Evolutionary conservation across 2,113 vertebrate species (phyloP).

Genomic region (Nyctereutes procyonoides): DNA sequence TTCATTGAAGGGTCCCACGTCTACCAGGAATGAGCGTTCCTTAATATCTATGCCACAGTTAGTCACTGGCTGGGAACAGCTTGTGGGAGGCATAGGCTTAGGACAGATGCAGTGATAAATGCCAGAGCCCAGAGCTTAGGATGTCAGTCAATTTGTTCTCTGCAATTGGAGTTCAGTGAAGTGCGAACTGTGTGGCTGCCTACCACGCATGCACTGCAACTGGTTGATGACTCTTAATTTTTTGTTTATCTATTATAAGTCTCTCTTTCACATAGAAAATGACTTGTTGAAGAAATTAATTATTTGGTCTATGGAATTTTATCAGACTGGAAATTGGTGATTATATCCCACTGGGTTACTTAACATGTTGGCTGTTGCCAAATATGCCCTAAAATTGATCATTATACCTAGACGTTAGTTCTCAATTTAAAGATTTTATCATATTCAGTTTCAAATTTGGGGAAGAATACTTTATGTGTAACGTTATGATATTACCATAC

Average conservation of each 20-base stretch:
- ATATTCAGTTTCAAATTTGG: neutral
- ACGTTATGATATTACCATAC: too few relatives aligned
- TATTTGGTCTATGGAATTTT: neutral
- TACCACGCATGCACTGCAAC: neutral
- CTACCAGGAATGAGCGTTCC: neutral
- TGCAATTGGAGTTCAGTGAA: neutral
- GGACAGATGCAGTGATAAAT: neutral
- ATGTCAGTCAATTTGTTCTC: too few relatives aligned
- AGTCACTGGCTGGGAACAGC: neutral
- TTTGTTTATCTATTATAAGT: neutral
- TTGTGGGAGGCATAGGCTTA: neutral
- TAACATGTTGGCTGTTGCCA: neutral
- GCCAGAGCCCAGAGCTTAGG: neutral
- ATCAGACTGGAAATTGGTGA: neutral
- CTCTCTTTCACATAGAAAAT: neutral
- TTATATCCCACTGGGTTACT: neutral
- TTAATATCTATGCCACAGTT: neutral
- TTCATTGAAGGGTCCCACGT: neutral
- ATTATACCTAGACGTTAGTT: neutral
- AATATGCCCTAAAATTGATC: neutral
- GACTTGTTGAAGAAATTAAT: neutral
- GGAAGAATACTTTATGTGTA: neutral
- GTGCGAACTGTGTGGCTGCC: neutral
- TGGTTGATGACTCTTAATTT: neutral
- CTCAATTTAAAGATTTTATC: neutral